A percentile compares a stretch with the other conserved stretches of the same genome.
These are phyloP conservation scores for Clinocottus analis DNA, from an alignment of 2,113 vertebrate genomes.

Conservation along the genomic window DNA sequence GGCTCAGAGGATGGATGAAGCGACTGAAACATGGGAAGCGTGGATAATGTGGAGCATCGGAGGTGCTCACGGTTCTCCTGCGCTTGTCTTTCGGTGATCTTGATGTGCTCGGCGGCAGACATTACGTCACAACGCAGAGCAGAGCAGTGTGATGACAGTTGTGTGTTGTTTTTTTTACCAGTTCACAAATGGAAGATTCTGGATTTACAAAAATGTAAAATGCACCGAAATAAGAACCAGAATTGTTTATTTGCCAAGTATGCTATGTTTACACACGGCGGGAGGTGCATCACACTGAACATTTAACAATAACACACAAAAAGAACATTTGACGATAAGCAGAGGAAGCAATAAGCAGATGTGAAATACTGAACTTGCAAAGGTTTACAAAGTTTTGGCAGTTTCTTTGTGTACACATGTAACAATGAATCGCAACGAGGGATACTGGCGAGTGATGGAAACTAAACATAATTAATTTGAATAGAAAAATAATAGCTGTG, in stretches of 20 bases:
- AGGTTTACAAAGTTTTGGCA: neutral
- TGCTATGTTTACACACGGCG: too few species aligned
- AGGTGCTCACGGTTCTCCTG: slow-evolving; percentile 36
- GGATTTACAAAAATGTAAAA: neutral
- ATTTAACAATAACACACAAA: too few species aligned
- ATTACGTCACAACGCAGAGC: neutral
- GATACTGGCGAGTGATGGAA: neutral
- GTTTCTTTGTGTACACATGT: neutral
- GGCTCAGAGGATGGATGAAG: slow-evolving; percentile 54
- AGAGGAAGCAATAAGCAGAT: too few species aligned
- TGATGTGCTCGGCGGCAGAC: slow-evolving; percentile 25
- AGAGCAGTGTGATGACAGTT: neutral
- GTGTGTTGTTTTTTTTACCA: neutral
- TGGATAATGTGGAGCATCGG: slow-evolving; percentile 49
- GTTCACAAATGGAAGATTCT: neutral
- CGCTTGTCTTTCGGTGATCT: slow-evolving; percentile 12
- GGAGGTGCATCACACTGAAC: too few species aligned
- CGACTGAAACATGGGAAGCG: slow-evolving; percentile 51
- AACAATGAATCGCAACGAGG: neutral
- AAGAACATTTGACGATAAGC: too few species aligned
- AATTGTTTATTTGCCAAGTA: too few species aligned
- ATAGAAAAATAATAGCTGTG: neutral
- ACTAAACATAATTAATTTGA: neutral
- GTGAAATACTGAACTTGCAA: neutral
- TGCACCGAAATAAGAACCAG: too few species aligned